A percentile compares a stretch with the other conserved stretches of the same genome.
These are phyloP conservation scores for Neodiprion fabricii DNA, from an alignment of 1,140 invertebrate genomes.

Conservation along the genomic window DNA sequence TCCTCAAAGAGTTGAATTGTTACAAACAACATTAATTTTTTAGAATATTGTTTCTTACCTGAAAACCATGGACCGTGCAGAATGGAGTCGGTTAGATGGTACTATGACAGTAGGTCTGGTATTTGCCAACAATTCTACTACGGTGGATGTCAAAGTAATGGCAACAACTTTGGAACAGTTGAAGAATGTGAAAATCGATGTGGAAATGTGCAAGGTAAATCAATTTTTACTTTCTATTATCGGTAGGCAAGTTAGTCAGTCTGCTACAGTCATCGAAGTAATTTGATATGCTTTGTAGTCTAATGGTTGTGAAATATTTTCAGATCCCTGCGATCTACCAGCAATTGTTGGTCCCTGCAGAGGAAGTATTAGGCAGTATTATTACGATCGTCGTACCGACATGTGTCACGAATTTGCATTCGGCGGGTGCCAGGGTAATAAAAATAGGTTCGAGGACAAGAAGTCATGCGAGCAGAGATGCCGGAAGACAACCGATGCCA, in stretches of 20 bases:
- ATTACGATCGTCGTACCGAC: constrained; percentile 72
- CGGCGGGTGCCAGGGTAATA: constrained; percentile 75
- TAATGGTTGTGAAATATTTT: constrained; percentile 25
- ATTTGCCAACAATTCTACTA: constrained; percentile 84
- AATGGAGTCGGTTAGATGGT: constrained; percentile 70
- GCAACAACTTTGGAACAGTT: constrained; percentile 80
- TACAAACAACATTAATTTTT: constrained; percentile 35
- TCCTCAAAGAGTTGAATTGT: no score
- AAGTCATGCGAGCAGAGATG: constrained; percentile 59
- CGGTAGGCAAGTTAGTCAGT: constrained; percentile 3
- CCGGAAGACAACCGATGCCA: constrained; percentile 27
- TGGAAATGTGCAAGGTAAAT: constrained; percentile 69
- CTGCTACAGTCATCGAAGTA: constrained; percentile 17
- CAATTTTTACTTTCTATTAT: background rate
- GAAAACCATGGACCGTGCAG: constrained; percentile 75
- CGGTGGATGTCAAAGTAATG: constrained; percentile 85
- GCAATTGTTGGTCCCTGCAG: constrained; percentile 77
- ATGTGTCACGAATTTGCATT: constrained; percentile 74
- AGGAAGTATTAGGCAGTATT: constrained; percentile 72
- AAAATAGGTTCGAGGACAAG: constrained; percentile 67
- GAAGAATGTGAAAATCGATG: constrained; percentile 84
- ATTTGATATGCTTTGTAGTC: background rate
- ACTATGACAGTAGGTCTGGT: constrained; percentile 79
- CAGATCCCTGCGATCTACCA: constrained; percentile 77
- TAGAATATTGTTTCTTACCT: constrained; percentile 76